Conservation (phyloP, 2,888 invertebrate genomes). For the Isoperla grammatica region DNA sequence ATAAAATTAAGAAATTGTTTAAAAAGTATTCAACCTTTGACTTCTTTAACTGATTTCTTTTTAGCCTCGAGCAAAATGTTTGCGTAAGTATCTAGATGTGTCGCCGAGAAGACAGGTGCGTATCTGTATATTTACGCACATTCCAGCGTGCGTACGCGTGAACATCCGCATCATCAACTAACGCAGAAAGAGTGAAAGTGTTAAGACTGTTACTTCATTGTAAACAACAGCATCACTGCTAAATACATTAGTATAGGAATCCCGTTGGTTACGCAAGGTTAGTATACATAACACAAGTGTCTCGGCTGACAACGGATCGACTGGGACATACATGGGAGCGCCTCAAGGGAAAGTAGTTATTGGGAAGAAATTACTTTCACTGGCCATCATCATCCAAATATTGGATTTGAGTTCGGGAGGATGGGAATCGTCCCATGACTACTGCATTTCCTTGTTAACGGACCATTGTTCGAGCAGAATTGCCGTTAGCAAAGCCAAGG, state of each 20-base stretch:
- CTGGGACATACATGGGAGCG: slow-evolving; percentile 7
- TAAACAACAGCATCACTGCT: slow-evolving; percentile 14
- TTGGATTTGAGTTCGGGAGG: slow-evolving; percentile 5
- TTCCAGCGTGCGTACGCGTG: too few relatives aligned
- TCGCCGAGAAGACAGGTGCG: too few relatives aligned
- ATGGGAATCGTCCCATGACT: slow-evolving; percentile 12
- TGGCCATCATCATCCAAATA: slow-evolving; percentile 14
- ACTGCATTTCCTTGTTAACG: slow-evolving; percentile 11
- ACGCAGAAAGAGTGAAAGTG: slow-evolving; percentile 13
- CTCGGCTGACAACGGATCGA: neutral
- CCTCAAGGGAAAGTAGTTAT: slow-evolving; percentile 15
- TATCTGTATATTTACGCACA: too few relatives aligned
- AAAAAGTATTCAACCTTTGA: too few relatives aligned
- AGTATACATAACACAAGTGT: slow-evolving; percentile 8
- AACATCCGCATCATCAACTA: too few relatives aligned
- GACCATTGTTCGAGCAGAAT: too few relatives aligned
- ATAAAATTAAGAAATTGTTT: too few relatives aligned
- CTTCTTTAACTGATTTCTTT: too few relatives aligned
- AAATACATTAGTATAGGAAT: slow-evolving; percentile 14
- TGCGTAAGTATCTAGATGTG: too few relatives aligned
- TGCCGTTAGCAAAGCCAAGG: too few relatives aligned
- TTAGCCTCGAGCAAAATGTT: too few relatives aligned
- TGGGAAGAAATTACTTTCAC: slow-evolving; percentile 14
- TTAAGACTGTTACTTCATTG: slow-evolving; percentile 7
- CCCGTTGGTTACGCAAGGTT: slow-evolving; percentile 14